Base-by-base conservation (phyloP, 2,113 vertebrate genomes). In the Mugil cephalus region DNA sequence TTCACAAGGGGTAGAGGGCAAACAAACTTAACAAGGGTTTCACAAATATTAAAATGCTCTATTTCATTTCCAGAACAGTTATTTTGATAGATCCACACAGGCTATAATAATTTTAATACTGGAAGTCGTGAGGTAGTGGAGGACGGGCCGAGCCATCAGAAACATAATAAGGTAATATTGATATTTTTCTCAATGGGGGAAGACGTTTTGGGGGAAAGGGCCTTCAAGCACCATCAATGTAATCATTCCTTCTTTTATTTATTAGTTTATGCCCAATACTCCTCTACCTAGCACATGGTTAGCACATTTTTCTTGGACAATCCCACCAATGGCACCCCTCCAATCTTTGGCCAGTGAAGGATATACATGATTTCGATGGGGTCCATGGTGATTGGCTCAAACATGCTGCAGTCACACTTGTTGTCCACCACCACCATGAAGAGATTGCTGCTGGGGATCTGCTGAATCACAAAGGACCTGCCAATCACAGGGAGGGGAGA, bases 301-400 rank as follows among this genome's bases (percentile, higher is more conserved):
- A 30, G 24, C 24, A 30, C 24, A 30, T 30, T 5, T 30, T 30
- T 30, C 24, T 30, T 30, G 24, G 24, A 47, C 30, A 0, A 30
- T 13, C 46, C 0, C 7, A 1, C 21, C 45, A 35, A 36, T n/a
- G n/a, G n/a, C 50, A 17, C 21, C 48, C 19, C 36, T 15, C 10
- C 11, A 21, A 8, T 17, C 42, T 54, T 24, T 67, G 35, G 2
- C 40, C 45, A 64, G 39, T 15, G 6, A 95, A 99, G 98, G 98
- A 99, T 99, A 99, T 99, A 98, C 91, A 98, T 97, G 90, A 99
- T 99, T 93, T 99, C 96, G 45, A 98, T 94, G 85, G 97, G 97
- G 2, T 96, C 96, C 97, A 98, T 99, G 70, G 97, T 99, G 88
- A 99, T 96, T 24, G 97, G 96, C 69, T 94, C 93, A 67, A 95